Evolutionary conservation across 2,113 vertebrate species (phyloP).

Genomic region (Brachyhypopomus gauderio): DNA sequence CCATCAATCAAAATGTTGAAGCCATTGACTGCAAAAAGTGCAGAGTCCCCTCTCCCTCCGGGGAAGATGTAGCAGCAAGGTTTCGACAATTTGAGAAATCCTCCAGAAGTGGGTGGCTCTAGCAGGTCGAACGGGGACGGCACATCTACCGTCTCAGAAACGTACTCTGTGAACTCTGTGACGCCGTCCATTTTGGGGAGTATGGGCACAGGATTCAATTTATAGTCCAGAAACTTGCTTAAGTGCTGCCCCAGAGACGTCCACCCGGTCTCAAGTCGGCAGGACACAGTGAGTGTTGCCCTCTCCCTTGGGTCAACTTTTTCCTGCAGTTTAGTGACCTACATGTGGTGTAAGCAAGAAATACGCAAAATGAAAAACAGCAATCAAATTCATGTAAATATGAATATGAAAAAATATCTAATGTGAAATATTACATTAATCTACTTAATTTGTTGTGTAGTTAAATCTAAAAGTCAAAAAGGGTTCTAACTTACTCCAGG

Average conservation of each 20-base stretch:
- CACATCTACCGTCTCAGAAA: constrained; percentile 89
- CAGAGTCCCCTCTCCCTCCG: constrained; percentile 95
- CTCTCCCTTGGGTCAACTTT: constrained; percentile 80
- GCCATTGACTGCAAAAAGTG: constrained; percentile 96
- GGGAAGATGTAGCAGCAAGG: constrained; percentile 99
- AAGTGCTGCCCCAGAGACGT: constrained; percentile 81
- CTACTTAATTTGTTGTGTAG: no score
- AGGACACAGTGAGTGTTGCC: constrained; percentile 90
- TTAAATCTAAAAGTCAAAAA: background rate
- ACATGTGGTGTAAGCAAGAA: constrained; percentile 58
- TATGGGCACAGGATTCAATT: constrained; percentile 81
- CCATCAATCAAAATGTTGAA: constrained; percentile 98
- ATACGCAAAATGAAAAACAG: constrained; percentile 30
- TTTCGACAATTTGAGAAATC: constrained; percentile 96
- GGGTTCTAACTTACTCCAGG: constrained; percentile 79
- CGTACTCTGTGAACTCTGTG: constrained; percentile 87
- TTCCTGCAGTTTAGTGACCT: constrained; percentile 86
- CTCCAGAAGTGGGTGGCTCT: constrained; percentile 94
- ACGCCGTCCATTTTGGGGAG: constrained; percentile 89
- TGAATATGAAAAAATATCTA: background rate
- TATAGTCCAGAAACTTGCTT: constrained; percentile 79
- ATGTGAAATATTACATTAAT: no score
- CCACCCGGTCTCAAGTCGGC: constrained; percentile 89
- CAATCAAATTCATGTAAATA: background rate
- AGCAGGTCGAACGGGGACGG: constrained; percentile 94